A percentile compares a stretch with the other conserved stretches of the same genome.
Evolutionary conservation across 2,797 vertebrate species (phyloP).

Genomic region (Oreochromis mossambicus): DNA sequence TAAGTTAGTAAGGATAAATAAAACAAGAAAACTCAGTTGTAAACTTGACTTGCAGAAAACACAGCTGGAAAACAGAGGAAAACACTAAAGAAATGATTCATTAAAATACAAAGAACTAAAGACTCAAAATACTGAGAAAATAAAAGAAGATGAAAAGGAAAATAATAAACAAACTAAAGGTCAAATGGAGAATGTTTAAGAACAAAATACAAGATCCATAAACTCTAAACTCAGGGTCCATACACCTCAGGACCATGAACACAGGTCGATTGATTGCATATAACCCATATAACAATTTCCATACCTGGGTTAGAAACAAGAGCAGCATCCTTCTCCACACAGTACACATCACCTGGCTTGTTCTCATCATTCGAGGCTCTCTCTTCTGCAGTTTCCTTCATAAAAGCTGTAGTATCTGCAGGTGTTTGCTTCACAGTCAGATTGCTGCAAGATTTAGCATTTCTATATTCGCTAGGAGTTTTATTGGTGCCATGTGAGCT

Average conservation of each 20-base stretch:
- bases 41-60: not conserved
- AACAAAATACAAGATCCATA: not conserved
- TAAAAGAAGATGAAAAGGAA: not conserved
- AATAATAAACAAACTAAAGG: not conserved
- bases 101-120: not conserved
- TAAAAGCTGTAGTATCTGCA: not conserved
- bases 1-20: not conserved
- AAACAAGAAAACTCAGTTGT: not conserved
- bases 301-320: conserved; percentile 4
- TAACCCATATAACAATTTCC: not conserved
- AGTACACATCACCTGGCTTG: not conserved
- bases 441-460: not conserved
- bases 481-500: not conserved
- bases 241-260: not conserved
- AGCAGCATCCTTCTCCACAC: not conserved
- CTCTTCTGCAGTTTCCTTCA: not conserved
- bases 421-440: not conserved
- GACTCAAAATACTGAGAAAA: not conserved
- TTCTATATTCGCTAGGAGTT: not conserved
- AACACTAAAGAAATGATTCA: not conserved
- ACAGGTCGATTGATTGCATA: not conserved
- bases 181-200: not conserved
- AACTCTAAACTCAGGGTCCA: not conserved
- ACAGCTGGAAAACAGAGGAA: not conserved
- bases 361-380: not conserved